These are phyloP conservation scores for Notamacropus eugenii DNA, from an alignment of 2,797 vertebrate genomes.

Conservation along the genomic window DNA sequence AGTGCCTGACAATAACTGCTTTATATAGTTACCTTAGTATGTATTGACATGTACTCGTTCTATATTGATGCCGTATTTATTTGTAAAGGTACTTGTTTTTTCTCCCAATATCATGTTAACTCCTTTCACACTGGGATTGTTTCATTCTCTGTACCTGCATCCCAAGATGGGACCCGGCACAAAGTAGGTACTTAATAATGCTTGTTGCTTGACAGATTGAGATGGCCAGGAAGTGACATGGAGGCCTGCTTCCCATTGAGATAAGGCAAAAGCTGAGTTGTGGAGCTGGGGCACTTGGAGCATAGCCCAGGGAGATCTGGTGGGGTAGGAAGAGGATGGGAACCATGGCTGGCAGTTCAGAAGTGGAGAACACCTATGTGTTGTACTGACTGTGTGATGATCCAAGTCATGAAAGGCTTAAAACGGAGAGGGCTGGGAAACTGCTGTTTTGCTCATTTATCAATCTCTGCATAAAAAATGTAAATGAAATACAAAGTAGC, in stretches of 20 bases:
- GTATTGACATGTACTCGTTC: not conserved
- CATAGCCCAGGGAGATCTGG: not conserved
- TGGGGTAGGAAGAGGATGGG: not conserved
- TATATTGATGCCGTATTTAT: not conserved
- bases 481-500: slow-evolving; percentile 49
- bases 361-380: not conserved
- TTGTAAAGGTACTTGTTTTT: not conserved
- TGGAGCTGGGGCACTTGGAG: not conserved
- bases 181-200: not conserved
- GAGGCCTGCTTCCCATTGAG: not conserved
- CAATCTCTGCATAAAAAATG: slow-evolving; percentile 23
- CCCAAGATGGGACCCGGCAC: not conserved
- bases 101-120: not conserved
- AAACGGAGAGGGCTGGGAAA: not conserved
- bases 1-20: not conserved
- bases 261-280: not conserved
- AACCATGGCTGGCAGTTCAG: not conserved
- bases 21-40: not conserved
- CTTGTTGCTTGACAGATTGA: not conserved
- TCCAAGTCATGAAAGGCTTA: not conserved
- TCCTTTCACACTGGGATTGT: not conserved
- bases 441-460: not conserved
- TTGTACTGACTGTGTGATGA: not conserved
- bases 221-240: not conserved
- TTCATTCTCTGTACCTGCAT: not conserved